phyloP scores from a whole-genome alignment of 1,140 invertebrate species.

The Ctenoplectra terminalis region DNA sequence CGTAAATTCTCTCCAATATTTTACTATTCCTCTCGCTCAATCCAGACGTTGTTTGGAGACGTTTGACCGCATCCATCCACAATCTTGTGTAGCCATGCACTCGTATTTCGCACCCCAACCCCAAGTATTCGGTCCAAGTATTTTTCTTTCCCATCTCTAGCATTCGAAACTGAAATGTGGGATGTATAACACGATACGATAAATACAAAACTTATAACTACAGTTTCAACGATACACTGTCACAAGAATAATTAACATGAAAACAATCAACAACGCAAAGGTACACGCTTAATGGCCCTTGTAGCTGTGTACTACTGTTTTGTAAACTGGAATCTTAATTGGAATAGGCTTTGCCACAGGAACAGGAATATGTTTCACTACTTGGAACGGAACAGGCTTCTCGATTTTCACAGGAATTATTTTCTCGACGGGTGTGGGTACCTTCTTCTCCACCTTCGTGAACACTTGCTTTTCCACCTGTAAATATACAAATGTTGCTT shows the following conservation, averaged over 20 bases:
- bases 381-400: constrained; percentile 83
- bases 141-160: no score
- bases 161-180: no score
- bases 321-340: constrained; percentile 78
- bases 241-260: neutral
- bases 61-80: no score
- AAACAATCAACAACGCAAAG: neutral
- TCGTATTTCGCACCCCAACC: no score
- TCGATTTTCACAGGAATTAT: constrained; percentile 74
- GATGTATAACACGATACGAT: neutral
- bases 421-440: constrained; percentile 74
- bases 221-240: neutral
- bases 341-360: constrained; percentile 80
- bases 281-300: constrained; percentile 31
- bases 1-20: no score
- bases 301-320: constrained; percentile 73
- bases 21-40: no score
- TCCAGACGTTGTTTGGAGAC: no score
- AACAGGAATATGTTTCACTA: constrained; percentile 81
- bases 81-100: no score
- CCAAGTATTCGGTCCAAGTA: no score
- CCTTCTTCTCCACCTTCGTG: constrained; percentile 81
- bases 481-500: neutral
- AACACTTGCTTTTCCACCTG: constrained; percentile 81
- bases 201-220: neutral